Evolutionary conservation across 2,888 invertebrate genomes (phyloP).

Genomic region (Andrena chrysosceles): DNA sequence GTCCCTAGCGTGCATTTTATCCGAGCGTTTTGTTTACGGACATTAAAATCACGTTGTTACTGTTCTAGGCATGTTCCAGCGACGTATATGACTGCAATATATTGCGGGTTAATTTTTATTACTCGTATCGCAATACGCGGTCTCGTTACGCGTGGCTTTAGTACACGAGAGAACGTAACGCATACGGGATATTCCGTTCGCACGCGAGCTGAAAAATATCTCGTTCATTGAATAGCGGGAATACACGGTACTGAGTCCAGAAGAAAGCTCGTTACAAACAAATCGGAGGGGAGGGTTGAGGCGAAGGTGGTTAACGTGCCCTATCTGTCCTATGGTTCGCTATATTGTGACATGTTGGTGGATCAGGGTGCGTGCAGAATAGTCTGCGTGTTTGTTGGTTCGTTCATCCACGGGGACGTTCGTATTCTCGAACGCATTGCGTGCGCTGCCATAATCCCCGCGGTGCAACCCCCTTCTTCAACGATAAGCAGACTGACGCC

Average conservation of each 20-base stretch:
- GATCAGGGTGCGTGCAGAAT: conserved; percentile 74
- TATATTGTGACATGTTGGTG: conserved; percentile 74
- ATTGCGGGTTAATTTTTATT: conserved; percentile 46
- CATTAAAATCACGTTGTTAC: conserved; percentile 20
- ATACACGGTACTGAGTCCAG: conserved; percentile 1
- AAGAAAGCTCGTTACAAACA: conserved; percentile 42
- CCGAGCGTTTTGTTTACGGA: conserved; percentile 26
- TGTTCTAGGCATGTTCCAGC: background rate
- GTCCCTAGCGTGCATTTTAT: background rate
- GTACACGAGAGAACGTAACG: conserved; percentile 5
- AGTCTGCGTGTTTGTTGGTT: conserved; percentile 71
- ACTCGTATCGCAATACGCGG: background rate
- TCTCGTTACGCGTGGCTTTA: conserved; percentile 24
- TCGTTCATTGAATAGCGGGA: conserved; percentile 13
- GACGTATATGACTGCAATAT: background rate
- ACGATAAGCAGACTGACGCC: conserved; percentile 70
- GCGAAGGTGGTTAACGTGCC: conserved; percentile 10
- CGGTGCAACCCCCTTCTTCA: conserved; percentile 52
- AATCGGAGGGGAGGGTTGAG: conserved; percentile 32
- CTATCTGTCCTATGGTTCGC: conserved; percentile 54
- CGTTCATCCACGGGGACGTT: conserved; percentile 67
- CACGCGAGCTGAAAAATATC: conserved; percentile 42
- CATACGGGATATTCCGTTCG: conserved; percentile 3
- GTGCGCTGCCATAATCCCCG: conserved; percentile 70
- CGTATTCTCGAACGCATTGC: conserved; percentile 76